Base-by-base conservation (phyloP, 2,888 invertebrate genomes). In the Anoplius nigerrimus region DNA sequence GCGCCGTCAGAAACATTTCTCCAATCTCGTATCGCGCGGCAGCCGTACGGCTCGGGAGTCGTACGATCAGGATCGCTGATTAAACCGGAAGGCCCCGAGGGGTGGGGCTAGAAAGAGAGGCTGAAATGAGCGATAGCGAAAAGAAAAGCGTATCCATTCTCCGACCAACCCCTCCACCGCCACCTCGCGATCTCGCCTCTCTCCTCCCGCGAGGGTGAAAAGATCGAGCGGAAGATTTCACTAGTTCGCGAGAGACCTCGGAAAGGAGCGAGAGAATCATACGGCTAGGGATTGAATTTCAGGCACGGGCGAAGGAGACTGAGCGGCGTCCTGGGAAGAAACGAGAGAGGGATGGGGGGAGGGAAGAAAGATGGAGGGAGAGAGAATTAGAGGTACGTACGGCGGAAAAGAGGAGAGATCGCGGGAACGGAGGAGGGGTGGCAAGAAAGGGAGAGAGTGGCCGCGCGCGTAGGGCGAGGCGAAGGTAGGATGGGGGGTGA, bases 401-500 rank as follows among this genome's bases (percentile, higher is more conserved):
- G 52, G 20, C 18, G 52, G 21, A 20, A 15, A 52, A 21, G 22
- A 52, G 52, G 21, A 22, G 34, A 52, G 22, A 52, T 22, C 15
- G 22, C 16, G n/a, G 57, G 53, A 20, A 42, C 45, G 52, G 56
- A 54, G 46, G 52, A 16, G 18, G 51, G 64, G 56, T 2, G 43
- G 42, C 46, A 51, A 53, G 56, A 55, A 46, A 24, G 51, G 21
- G 45, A 48, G 57, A 66, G 48, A 27, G 64, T 42, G 34, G 16
- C 42, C 24, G 45, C n/a, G 56, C 67, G 74, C 58, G 65, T 20
- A 63, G 48, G 61, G 45, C 45, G 42, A 69, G 63, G 24, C 34
- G 48, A 52, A 66, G 64, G 64, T 55, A 62, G 56, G 53, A 56
- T 54, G 55, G 66, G 61, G 45, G 22, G 21, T 48, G 52, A 62